Percentiles rank a stretch among this genome's conserved stretches.
Evolutionary conservation across 2,113 vertebrate genomes (phyloP).

Genomic region (Malurus elegans): DNA sequence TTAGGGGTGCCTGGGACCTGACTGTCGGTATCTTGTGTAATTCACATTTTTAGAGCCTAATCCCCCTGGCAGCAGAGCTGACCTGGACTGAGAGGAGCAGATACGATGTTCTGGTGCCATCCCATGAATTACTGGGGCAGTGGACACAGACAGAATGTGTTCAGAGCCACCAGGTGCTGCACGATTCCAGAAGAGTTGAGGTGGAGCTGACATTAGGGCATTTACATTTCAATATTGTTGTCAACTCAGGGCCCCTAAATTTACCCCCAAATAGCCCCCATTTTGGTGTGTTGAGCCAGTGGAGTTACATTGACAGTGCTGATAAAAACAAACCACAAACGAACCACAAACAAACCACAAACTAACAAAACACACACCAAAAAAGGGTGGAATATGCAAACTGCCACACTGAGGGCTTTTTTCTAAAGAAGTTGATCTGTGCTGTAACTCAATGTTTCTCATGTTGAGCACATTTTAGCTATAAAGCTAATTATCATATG

Average conservation of each 20-base stretch:
- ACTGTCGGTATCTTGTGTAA: not conserved
- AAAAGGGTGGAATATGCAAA: not conserved
- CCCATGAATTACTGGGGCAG: not conserved
- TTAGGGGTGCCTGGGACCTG: not conserved
- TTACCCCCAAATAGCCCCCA: not conserved
- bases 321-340: not conserved
- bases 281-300: not conserved
- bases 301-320: not conserved
- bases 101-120: not conserved
- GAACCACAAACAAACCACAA: no score
- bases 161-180: not conserved
- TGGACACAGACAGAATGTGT: accelerated
- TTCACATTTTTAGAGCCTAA: not conserved
- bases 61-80: not conserved
- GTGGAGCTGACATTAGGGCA: not conserved
- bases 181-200: not conserved
- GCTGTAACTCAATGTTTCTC: constrained; percentile 46
- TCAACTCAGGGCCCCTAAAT: not conserved
- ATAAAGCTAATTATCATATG: constrained; percentile 73
- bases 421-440: not conserved
- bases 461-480: constrained; percentile 64
- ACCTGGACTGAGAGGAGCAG: not conserved
- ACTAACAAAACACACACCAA: not conserved
- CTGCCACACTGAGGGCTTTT: not conserved
- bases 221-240: not conserved